Evolutionary conservation across 2,888 invertebrate genomes (phyloP).

Genomic region (Plusia festucae): DNA sequence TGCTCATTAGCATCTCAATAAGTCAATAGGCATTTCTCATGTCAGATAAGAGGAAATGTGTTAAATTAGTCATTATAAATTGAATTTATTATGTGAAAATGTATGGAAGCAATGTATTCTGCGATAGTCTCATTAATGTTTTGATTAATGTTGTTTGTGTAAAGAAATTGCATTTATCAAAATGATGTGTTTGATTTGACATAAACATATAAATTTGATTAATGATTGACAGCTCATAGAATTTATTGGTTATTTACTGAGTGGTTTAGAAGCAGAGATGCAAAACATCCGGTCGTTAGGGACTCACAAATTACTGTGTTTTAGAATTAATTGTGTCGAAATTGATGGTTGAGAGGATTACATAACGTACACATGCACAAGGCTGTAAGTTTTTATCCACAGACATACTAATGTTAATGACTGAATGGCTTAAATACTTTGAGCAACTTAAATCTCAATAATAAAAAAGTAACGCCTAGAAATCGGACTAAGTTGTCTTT

Average conservation of each 20-base stretch:
- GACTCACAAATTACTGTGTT: not conserved
- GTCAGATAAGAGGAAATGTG: not conserved
- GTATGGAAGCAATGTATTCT: not conserved
- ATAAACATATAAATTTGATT: not conserved
- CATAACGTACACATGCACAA: not conserved
- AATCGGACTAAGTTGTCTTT: too few relatives aligned
- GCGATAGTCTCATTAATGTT: not conserved
- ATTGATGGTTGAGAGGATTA: slow-evolving; percentile 5
- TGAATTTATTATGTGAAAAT: not conserved
- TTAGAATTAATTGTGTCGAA: not conserved
- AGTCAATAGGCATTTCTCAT: not conserved
- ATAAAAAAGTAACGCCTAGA: too few relatives aligned
- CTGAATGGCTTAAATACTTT: not conserved
- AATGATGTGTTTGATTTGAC: not conserved
- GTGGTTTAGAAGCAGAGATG: not conserved
- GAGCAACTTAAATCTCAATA: too few relatives aligned
- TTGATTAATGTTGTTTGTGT: not conserved
- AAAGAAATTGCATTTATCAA: not conserved
- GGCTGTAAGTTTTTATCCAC: not conserved
- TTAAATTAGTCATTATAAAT: not conserved
- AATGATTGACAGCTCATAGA: not conserved
- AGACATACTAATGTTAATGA: not conserved
- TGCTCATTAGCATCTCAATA: not conserved
- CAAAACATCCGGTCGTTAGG: slow-evolving; percentile 5
- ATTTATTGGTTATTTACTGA: not conserved